phyloP scores from a whole-genome alignment of 2,113 vertebrate species.

The Xenopus borealis region DNA sequence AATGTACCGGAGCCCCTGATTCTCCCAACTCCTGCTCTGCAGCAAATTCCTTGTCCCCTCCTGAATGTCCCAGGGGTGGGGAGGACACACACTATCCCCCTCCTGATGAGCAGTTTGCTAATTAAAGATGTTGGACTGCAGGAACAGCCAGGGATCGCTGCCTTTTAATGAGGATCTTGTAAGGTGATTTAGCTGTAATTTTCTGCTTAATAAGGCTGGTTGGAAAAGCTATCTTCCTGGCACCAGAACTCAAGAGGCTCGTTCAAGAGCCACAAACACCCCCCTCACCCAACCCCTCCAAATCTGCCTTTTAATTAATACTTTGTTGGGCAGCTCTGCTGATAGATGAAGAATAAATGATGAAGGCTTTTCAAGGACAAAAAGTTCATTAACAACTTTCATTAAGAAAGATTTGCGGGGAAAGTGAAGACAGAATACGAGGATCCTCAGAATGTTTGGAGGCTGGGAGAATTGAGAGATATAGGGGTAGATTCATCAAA shows the following conservation, averaged over 20 bases:
- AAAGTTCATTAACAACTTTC: constrained; percentile 84
- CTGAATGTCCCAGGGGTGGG: constrained; percentile 17
- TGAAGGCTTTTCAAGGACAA: constrained; percentile 90
- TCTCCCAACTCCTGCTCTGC: too few relatives aligned
- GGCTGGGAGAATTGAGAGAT: too few relatives aligned
- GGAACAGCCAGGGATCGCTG: constrained; percentile 83
- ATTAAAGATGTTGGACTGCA: constrained; percentile 86
- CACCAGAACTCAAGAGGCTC: constrained; percentile 83
- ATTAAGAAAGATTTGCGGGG: constrained; percentile 61
- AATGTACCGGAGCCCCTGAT: too few relatives aligned
- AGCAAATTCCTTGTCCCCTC: too few relatives aligned
- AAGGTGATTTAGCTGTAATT: constrained; percentile 89
- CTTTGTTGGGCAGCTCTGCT: constrained; percentile 75
- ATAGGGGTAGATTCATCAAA: too few relatives aligned
- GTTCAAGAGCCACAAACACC: constrained; percentile 83
- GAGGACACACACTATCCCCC: constrained; percentile 42
- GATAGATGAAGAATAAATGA: constrained; percentile 81
- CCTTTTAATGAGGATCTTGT: constrained; percentile 89
- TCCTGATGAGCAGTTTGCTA: constrained; percentile 61
- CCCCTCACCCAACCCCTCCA: constrained; percentile 73
- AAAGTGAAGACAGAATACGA: background rate
- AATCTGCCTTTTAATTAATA: constrained; percentile 85
- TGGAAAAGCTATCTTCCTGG: constrained; percentile 88
- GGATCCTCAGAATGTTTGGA: background rate
- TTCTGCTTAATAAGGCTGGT: constrained; percentile 91